phyloP scores from a whole-genome alignment of 2,888 invertebrate genomes.

The Bugula neritina region DNA sequence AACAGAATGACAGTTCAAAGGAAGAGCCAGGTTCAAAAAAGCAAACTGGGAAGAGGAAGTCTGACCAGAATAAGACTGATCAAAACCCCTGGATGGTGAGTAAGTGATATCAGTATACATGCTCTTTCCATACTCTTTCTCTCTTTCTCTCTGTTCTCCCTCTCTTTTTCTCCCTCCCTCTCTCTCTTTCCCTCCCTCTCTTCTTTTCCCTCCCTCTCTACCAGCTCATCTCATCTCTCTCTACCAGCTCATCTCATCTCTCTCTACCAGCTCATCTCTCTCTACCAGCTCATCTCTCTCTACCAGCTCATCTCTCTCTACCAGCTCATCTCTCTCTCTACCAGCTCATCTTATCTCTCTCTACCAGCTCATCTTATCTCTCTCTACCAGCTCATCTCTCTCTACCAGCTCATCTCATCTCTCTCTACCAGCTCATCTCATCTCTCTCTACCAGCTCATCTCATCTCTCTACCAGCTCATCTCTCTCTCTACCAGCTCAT shows the following conservation, averaged over 20 bases:
- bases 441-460: not conserved
- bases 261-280: not conserved
- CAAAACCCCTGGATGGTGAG: too few species aligned
- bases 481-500: not conserved
- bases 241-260: not conserved
- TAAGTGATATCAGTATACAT: too few species aligned
- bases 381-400: not conserved
- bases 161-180: not conserved
- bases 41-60: too few species aligned
- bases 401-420: not conserved
- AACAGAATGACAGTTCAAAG: too few species aligned
- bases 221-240: not conserved
- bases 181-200: constrained; percentile 14
- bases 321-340: not conserved
- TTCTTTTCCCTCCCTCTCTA: constrained; percentile 22
- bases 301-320: not conserved
- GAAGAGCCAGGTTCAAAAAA: too few species aligned
- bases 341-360: not conserved
- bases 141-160: constrained; percentile 21
- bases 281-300: not conserved
- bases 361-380: not conserved
- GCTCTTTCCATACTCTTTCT: constrained; percentile 2
- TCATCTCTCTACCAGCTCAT: not conserved
- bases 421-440: not conserved
- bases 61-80: too few species aligned